Base-by-base conservation (phyloP, 1,140 invertebrate species). In the Anagrus nilaparvatae region DNA sequence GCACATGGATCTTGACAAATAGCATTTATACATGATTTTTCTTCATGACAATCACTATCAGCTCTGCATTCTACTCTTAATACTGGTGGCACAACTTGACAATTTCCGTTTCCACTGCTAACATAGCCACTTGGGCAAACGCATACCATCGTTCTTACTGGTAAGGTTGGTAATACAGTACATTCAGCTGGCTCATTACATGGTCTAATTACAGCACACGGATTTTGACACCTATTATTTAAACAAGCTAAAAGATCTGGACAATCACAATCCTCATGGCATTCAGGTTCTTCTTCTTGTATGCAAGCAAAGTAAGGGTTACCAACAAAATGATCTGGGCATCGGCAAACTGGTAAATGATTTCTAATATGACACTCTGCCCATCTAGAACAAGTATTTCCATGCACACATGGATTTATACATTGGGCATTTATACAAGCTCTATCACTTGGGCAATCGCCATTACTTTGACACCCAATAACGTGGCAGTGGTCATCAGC, bases 111-210 rank as follows among this genome's bases (percentile, higher is more conserved):
- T 39, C 85, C 84, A 49, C 77, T 81, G 59, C 83, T 87, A 1
- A 88, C 77, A 50, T 88, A 91, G n/a, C 87, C 86, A 43, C 79
- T 79, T 14, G 87, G 87, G 55, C 89, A 93, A 0, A 82, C 74
- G 53, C 90, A 94, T 9, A 87, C 73, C 84, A 93, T 88, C 0
- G 87, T 90, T 31, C 87, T 72, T 2, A 92, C 80, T 0, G 89
- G 87, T 14, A 80, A 60, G 2, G 86, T 84, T 9, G 82, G 75
- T 16, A 84, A 74, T 0, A 91, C 87, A 61, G 81, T 73, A 59
- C 90, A 94, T 29, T 77, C 73, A 0, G 88, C 78, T 28, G 87
- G 87, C 40, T 74, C 71, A 16, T 75, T 71, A 55, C 90, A 95
- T 1, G 89, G 89, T 48, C 82, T 74, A 19, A 91, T 66, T 0